These are phyloP conservation scores for Amyelois transitella DNA, from an alignment of 1,140 invertebrate genomes.

Conservation along the genomic window DNA sequence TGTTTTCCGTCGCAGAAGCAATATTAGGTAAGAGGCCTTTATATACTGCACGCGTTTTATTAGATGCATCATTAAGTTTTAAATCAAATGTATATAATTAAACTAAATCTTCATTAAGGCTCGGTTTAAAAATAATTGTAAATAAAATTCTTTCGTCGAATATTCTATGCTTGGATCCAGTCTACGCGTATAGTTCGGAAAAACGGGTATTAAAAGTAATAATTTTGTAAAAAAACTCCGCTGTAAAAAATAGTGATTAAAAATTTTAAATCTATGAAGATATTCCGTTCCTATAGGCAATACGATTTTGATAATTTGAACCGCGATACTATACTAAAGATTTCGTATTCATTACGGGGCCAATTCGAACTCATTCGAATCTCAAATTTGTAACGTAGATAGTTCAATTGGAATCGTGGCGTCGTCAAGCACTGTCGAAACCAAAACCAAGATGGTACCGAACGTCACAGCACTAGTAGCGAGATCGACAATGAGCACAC, in stretches of 20 bases:
- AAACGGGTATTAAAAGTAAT: conserved; percentile 43
- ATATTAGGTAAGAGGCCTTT: conserved; percentile 48
- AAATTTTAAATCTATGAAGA: conserved; percentile 17
- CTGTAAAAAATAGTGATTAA: conserved; percentile 14
- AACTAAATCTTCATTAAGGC: conserved; percentile 1
- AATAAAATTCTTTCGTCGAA: conserved; percentile 11
- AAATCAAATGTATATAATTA: conserved; percentile 9
- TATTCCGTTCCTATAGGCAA: conserved; percentile 60
- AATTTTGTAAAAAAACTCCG: conserved; percentile 7
- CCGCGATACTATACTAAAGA: conserved; percentile 6
- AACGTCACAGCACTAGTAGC: conserved; percentile 34
- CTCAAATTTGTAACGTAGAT: conserved; percentile 21
- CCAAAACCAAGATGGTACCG: conserved; percentile 38
- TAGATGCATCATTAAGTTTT: conserved; percentile 9
- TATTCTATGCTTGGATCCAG: conserved; percentile 9
- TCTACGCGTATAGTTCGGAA: conserved; percentile 27
- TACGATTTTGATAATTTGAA: conserved; percentile 18
- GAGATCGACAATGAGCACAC: conserved; percentile 40
- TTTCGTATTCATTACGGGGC: conserved; percentile 11
- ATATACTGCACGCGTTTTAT: conserved; percentile 17
- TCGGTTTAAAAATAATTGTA: background rate
- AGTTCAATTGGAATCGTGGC: conserved; percentile 17
- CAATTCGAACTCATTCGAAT: conserved; percentile 17
- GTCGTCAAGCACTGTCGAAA: conserved; percentile 5
- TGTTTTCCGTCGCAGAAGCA: conserved; percentile 33